Evolutionary conservation across 2,888 invertebrate genomes (phyloP), one percentile per base, ranked within the genome.

Genomic region (Hydraecia micacea): DNA sequence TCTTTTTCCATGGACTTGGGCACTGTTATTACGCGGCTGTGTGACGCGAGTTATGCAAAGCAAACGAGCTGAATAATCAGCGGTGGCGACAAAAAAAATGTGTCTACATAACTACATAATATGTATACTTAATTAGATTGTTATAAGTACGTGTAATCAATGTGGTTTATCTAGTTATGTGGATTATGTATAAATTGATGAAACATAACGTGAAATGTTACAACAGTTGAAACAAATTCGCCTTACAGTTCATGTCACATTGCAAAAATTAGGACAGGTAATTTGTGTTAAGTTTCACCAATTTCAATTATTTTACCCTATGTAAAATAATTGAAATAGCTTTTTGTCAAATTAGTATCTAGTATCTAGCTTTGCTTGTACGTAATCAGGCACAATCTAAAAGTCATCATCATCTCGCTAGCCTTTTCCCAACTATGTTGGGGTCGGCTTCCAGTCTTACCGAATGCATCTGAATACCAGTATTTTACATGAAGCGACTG

Each of bases 1-100:
- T 91, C 86, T 92, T 94, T 94, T 93, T 93, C 89, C 88, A 89
- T 87, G 86, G 88, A 90, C 90, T 91, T 91, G 91, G 91, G 88
- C 89, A 81, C 84, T 86, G 90, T 90, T 90, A 91, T 91, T 91
- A 91, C 88, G 81, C 84, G 85, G 77, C 79, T 76, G 68, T 73
- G 87, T 89, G 88, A 88, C 85, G 88, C 80, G 87, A 76, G 80
- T 90, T 89, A 92, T 91, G 87, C 86, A 87, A 88, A 86, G 78
- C 83, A 82, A 85, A 79, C 69, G 84, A 85, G 83, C 78, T 75
- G 74, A 79, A 79, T 74, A 79, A 84, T 84, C 65, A 73, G 79
- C 25, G 42, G 42, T 25, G 46, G 46, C 25, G 49, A 63, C 36
- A 74, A 83, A 86, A 84, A 84, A 75, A 28, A 13, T n/a, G 2